These are phyloP conservation scores for Danio albolineatus DNA, from an alignment of 2,797 vertebrate genomes.

Conservation along the genomic window DNA sequence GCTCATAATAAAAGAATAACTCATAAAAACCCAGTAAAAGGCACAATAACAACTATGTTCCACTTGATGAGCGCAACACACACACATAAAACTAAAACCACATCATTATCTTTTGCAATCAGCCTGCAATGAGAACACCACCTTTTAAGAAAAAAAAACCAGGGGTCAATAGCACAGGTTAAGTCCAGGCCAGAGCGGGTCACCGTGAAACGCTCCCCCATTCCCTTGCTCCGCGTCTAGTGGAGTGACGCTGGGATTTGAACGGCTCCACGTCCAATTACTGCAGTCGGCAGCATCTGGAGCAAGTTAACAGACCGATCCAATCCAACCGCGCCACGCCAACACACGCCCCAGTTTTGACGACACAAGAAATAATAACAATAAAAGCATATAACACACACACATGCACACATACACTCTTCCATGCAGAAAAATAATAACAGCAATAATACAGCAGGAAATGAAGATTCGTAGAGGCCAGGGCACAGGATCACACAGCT, in stretches of 20 bases:
- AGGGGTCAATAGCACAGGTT: conserved; percentile 53
- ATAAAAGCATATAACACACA: conserved; percentile 66
- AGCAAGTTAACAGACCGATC: conserved; percentile 81
- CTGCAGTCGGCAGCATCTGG: conserved; percentile 90
- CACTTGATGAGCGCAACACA: conserved; percentile 10
- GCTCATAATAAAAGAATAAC: conserved; percentile 29
- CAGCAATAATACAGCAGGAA: conserved; percentile 80
- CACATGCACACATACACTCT: conserved; percentile 67
- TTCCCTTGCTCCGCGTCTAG: conserved; percentile 68
- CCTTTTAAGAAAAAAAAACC: conserved; percentile 47
- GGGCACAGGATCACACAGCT: conserved; percentile 63
- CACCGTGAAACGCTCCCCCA: conserved; percentile 39
- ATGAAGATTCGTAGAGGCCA: conserved; percentile 74
- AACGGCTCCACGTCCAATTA: conserved; percentile 93
- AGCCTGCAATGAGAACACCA: conserved; percentile 32
- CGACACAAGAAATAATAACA: conserved; percentile 78
- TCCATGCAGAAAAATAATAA: conserved; percentile 77
- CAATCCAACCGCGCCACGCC: conserved; percentile 67
- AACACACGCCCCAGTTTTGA: conserved; percentile 73
- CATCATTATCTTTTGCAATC: conserved; percentile 43
- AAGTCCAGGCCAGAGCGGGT: conserved; percentile 62
- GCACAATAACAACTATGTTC: conserved; percentile 18
- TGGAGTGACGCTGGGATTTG: conserved; percentile 89
- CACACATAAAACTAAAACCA: conserved; percentile 3
- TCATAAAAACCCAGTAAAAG: conserved; percentile 40